Percentiles rank a stretch among this genome's conserved stretches.
These are phyloP conservation scores for Stichodactyla mertensii DNA, from an alignment of 64 coral and sea anemone genomes.

Conservation along the genomic window DNA sequence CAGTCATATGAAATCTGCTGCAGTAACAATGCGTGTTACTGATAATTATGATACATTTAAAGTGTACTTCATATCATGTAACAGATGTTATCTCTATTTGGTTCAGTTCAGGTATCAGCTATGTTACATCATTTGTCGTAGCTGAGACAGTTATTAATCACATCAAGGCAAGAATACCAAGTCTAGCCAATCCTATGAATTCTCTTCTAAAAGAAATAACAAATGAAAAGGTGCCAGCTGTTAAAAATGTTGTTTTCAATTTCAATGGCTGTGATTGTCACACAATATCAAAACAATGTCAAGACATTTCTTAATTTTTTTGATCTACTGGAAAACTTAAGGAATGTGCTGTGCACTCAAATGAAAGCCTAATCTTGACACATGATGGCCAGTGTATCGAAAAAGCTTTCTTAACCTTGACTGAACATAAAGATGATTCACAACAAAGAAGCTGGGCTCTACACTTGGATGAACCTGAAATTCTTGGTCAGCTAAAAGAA, in stretches of 20 bases:
- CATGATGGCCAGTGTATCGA: slow-evolving; percentile 85
- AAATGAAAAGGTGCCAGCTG: slow-evolving; percentile 52
- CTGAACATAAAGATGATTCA: slow-evolving; percentile 88
- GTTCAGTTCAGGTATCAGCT: slow-evolving; percentile 79
- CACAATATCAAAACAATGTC: not conserved
- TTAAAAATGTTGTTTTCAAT: not conserved
- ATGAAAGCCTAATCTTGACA: slow-evolving; percentile 67
- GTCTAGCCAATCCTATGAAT: slow-evolving; percentile 49
- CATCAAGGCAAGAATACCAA: slow-evolving; percentile 61
- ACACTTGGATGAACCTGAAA: slow-evolving; percentile 76
- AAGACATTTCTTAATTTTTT: not conserved
- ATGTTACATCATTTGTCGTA: slow-evolving; percentile 78
- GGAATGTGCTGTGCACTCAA: slow-evolving; percentile 48
- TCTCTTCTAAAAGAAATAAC: slow-evolving; percentile 62
- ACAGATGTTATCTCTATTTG: not conserved
- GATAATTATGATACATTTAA: too few species aligned
- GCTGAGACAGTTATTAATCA: slow-evolving; percentile 78
- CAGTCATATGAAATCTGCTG: too few species aligned
- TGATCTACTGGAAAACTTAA: not conserved
- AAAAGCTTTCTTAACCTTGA: slow-evolving; percentile 61
- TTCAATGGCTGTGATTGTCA: not conserved
- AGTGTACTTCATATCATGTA: too few species aligned
- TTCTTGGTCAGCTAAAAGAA: slow-evolving; percentile 60
- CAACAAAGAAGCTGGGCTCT: slow-evolving; percentile 97
- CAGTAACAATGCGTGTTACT: too few species aligned